Evolutionary conservation across 2,888 invertebrate genomes (phyloP).

Genomic region (Sinelater perroti): DNA sequence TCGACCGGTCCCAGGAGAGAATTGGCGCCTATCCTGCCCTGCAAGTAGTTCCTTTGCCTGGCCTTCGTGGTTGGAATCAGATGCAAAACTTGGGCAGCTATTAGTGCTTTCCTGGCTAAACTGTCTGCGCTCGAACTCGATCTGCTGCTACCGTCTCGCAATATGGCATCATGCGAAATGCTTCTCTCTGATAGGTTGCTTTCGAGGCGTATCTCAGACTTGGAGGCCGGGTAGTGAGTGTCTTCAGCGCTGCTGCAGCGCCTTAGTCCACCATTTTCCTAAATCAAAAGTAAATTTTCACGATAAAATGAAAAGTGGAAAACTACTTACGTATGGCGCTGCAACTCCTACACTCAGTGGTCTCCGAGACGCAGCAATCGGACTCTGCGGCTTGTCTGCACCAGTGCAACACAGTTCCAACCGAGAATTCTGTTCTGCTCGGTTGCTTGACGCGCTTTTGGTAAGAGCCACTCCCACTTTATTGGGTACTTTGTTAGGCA

Average conservation of each 20-base stretch:
- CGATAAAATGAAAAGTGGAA: no score
- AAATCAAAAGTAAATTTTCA: constrained; percentile 2
- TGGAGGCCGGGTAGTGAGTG: no score
- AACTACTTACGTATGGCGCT: constrained; percentile 27
- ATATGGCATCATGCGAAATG: constrained; percentile 57
- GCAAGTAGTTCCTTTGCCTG: constrained; percentile 81
- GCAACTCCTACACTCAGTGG: constrained; percentile 55
- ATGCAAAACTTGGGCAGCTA: constrained; percentile 82
- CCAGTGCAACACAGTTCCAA: constrained; percentile 36
- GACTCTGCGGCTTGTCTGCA: constrained; percentile 45
- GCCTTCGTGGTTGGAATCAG: constrained; percentile 85
- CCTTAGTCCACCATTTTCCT: constrained; percentile 43
- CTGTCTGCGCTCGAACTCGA: constrained; percentile 66
- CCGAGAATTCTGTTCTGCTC: constrained; percentile 43
- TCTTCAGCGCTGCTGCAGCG: constrained; percentile 56
- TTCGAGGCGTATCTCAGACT: constrained; percentile 55
- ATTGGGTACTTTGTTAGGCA: constrained; percentile 58
- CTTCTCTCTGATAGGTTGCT: constrained; percentile 52
- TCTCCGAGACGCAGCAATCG: constrained; percentile 52
- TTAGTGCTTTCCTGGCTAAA: constrained; percentile 75
- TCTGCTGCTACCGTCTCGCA: constrained; percentile 48
- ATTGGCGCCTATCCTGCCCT: constrained; percentile 81
- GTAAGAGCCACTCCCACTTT: constrained; percentile 55
- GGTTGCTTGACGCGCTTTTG: constrained; percentile 33
- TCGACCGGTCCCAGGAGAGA: constrained; percentile 86